Conservation (phyloP, 2,888 invertebrate genomes). For the Drosophila macrospina region DNA sequence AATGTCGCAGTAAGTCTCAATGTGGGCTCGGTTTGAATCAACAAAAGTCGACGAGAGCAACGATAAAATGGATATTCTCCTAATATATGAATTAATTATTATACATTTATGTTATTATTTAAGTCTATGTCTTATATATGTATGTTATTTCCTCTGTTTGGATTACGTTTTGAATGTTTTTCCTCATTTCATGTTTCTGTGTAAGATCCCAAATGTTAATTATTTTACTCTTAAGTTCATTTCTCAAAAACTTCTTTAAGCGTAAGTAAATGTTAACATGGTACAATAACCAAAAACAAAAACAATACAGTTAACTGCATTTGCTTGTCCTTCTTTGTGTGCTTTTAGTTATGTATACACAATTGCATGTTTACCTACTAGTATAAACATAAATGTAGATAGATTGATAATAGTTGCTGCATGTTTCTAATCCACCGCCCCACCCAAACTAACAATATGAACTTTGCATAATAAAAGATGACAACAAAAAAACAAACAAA, state of each 20-base stretch:
- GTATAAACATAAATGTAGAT: conserved; percentile 11
- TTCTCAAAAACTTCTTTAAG: conserved; percentile 42
- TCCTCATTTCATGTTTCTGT: conserved; percentile 37
- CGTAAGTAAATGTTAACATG: conserved; percentile 68
- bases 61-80: conserved; percentile 47
- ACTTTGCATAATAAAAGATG: conserved; percentile 59
- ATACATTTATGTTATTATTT: conserved; percentile 31
- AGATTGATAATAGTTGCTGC: conserved; percentile 22
- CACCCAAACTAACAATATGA: conserved; percentile 45
- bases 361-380: conserved; percentile 39
- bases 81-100: conserved; percentile 9
- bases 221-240: conserved; percentile 45
- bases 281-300: conserved; percentile 24
- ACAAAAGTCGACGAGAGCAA: conserved; percentile 19
- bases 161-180: conserved; percentile 22
- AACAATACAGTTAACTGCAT: conserved; percentile 54
- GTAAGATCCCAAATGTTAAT: conserved; percentile 52
- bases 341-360: conserved; percentile 48
- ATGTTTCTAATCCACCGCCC: conserved; percentile 39
- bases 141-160: conserved; percentile 29
- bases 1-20: conserved; percentile 70
- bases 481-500: conserved; percentile 35
- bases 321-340: conserved; percentile 47
- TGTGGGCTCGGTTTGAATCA: conserved; percentile 49
- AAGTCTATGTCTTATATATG: conserved; percentile 37